Evolutionary conservation across 1,140 invertebrate species (phyloP).

Genomic region (Steinernema feltiae): DNA sequence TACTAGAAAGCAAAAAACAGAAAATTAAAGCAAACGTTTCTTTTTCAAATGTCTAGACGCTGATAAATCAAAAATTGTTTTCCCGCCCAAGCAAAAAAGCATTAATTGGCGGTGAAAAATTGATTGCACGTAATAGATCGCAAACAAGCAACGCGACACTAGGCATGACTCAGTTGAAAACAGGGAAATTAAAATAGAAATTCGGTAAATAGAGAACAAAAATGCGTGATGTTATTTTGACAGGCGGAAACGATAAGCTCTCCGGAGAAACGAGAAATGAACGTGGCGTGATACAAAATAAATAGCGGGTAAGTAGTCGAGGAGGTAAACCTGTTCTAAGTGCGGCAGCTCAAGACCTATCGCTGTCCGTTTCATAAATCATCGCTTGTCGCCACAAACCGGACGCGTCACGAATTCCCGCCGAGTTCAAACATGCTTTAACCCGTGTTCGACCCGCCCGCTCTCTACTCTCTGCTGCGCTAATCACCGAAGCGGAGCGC

Average conservation of each 20-base stretch:
- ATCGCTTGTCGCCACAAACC: neutral
- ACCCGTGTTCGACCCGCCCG: neutral
- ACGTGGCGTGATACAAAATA: neutral
- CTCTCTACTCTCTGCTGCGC: neutral
- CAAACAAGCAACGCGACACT: too few species aligned
- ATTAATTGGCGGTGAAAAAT: too few species aligned
- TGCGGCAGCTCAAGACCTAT: neutral
- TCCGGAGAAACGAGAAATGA: neutral
- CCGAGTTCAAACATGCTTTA: neutral
- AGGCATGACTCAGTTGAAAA: neutral
- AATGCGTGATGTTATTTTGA: too few species aligned
- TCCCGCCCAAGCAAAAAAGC: too few species aligned
- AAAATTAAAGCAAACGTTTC: too few species aligned
- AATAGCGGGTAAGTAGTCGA: neutral
- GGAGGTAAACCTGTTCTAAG: neutral
- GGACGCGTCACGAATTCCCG: conserved; percentile 4
- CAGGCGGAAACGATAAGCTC: neutral
- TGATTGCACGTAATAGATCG: too few species aligned
- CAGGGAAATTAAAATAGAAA: neutral
- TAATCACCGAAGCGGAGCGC: neutral
- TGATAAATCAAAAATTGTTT: too few species aligned
- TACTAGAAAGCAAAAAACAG: too few species aligned
- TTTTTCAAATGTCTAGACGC: too few species aligned
- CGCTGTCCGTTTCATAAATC: conserved; percentile 3
- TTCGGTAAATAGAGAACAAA: neutral